A percentile compares a stretch with the other conserved stretches of the same genome.
Evolutionary conservation across 2,113 vertebrate species (phyloP).

Genomic region (Sander lucioperca): DNA sequence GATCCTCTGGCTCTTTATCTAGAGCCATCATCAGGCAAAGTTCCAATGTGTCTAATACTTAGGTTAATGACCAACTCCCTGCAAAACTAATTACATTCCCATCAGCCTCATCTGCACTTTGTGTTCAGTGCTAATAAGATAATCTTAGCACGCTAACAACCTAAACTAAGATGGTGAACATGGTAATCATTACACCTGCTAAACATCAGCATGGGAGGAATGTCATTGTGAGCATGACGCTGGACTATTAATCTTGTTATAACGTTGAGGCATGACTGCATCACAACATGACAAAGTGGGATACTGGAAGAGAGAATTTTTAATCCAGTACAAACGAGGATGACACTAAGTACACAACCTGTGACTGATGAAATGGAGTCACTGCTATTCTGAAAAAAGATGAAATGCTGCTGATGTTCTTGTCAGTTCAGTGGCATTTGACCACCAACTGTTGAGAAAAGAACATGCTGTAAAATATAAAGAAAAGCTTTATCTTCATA

Average conservation of each 20-base stretch:
- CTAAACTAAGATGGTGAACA: not conserved
- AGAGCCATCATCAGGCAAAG: not conserved
- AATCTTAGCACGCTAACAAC: not conserved
- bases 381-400: not conserved
- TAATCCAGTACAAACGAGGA: not conserved
- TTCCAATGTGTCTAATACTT: not conserved
- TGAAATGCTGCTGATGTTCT: not conserved
- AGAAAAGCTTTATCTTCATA: slow-evolving; percentile 18
- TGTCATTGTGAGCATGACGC: not conserved
- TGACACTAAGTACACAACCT: not conserved
- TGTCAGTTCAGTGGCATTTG: not conserved
- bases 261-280: not conserved
- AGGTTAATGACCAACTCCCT: not conserved
- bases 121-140: not conserved
- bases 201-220: not conserved
- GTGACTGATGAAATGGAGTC: not conserved
- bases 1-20: not conserved
- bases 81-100: not conserved
- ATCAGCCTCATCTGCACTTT: not conserved
- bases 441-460: not conserved
- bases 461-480: not conserved
- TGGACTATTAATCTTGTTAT: not conserved
- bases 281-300: not conserved
- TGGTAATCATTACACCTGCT: not conserved
- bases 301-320: not conserved